Evolutionary conservation across 2,797 vertebrate genomes (phyloP).

Genomic region (Tarsius wallacei): DNA sequence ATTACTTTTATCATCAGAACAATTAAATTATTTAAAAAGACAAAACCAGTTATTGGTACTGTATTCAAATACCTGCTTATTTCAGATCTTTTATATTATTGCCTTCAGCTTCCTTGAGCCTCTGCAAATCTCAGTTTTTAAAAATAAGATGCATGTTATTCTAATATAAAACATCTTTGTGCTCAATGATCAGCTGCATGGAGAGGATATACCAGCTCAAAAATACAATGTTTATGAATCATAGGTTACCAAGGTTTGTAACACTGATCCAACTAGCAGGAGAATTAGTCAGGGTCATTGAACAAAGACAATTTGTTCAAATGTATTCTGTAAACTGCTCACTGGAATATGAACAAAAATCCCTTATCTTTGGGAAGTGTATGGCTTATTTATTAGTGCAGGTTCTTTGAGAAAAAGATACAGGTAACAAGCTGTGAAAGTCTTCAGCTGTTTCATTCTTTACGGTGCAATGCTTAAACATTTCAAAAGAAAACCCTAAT

Average conservation of each 20-base stretch:
- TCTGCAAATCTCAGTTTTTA: conserved; percentile 56
- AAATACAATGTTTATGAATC: conserved; percentile 58
- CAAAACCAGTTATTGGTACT: conserved; percentile 15
- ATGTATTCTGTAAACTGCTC: conserved; percentile 74
- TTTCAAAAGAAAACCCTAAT: conserved; percentile 72
- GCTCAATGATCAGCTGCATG: conserved; percentile 25
- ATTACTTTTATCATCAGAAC: conserved; percentile 51
- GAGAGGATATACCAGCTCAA: conserved; percentile 18
- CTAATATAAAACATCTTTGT: conserved; percentile 61
- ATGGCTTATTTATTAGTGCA: conserved; percentile 57
- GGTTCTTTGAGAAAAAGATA: conserved; percentile 46
- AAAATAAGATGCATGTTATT: conserved; percentile 45
- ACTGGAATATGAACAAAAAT: conserved; percentile 73
- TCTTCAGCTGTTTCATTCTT: conserved; percentile 62
- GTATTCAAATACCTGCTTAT: conserved; percentile 50
- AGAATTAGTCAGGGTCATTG: conserved; percentile 78
- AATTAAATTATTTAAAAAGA: conserved; percentile 36
- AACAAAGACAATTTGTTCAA: conserved; percentile 83
- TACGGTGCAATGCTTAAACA: conserved; percentile 57
- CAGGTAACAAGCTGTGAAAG: conserved; percentile 74
- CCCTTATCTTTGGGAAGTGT: conserved; percentile 59
- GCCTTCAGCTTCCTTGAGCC: conserved; percentile 40
- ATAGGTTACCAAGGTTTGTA: conserved; percentile 21
- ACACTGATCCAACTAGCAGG: conserved; percentile 61
- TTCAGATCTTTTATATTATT: conserved; percentile 52